Conservation (phyloP, 2,888 invertebrate genomes). For the Xestia xanthographa region DNA sequence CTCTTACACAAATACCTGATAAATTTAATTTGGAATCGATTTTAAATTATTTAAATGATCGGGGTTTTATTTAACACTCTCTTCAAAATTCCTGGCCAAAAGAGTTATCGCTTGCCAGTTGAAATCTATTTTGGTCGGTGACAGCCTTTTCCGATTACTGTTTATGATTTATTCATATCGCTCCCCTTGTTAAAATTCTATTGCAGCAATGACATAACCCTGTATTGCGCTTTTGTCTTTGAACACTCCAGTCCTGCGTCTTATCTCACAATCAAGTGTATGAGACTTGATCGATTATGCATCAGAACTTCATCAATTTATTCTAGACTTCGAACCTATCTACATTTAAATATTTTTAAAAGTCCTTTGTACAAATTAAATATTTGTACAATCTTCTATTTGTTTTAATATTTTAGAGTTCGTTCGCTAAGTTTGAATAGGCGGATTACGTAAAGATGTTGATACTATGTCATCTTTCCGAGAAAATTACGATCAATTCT, state of each 20-base stretch:
- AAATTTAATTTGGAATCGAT: background rate
- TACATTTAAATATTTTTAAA: conserved; percentile 23
- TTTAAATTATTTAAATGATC: background rate
- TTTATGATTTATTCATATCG: conserved; percentile 53
- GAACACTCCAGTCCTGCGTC: conserved; percentile 22
- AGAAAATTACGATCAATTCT: conserved; percentile 67
- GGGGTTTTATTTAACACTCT: background rate
- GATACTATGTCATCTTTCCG: conserved; percentile 54
- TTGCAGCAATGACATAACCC: conserved; percentile 57
- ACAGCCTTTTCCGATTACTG: conserved; percentile 45
- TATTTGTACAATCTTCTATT: conserved; percentile 63
- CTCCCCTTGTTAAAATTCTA: conserved; percentile 55
- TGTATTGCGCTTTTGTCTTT: conserved; percentile 60
- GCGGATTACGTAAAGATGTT: conserved; percentile 66
- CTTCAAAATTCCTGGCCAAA: background rate
- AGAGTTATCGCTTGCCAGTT: conserved; percentile 12
- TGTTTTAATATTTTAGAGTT: conserved; percentile 65
- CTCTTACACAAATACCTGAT: background rate
- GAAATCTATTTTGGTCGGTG: conserved; percentile 42
- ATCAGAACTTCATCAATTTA: conserved; percentile 31
- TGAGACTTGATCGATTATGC: conserved; percentile 44
- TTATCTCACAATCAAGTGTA: conserved; percentile 34
- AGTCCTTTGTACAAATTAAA: conserved; percentile 40
- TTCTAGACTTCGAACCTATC: conserved; percentile 8
- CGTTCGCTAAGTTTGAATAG: conserved; percentile 60